A percentile compares a stretch with the other conserved stretches of the same genome.
phyloP scores from a whole-genome alignment of 2,888 invertebrate genomes.

The Conchocele bisecta region DNA sequence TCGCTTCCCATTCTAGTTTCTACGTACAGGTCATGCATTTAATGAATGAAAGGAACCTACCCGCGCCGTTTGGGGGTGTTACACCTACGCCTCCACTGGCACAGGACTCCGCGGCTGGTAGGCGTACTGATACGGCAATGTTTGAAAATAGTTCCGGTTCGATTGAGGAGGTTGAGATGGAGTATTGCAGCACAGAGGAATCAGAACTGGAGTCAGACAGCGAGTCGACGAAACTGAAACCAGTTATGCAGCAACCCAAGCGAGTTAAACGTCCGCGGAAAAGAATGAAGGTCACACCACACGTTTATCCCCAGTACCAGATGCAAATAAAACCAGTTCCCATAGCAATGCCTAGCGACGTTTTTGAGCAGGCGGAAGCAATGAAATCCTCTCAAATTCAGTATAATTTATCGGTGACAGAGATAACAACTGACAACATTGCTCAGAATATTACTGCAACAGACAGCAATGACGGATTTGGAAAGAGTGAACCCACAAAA shows the following conservation, averaged over 20 bases:
- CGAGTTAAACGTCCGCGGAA: no score
- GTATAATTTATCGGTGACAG: conserved; percentile 37
- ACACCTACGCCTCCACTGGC: conserved; percentile 76
- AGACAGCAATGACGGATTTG: conserved; percentile 72
- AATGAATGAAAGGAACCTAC: conserved; percentile 97
- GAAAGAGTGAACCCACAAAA: conserved; percentile 73
- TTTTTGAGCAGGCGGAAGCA: conserved; percentile 80
- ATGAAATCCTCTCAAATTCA: conserved; percentile 46
- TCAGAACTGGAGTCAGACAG: no score
- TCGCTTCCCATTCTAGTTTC: conserved; percentile 90
- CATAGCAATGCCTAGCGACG: conserved; percentile 68
- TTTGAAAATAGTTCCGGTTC: conserved; percentile 31
- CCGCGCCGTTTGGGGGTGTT: conserved; percentile 89
- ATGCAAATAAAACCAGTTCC: conserved; percentile 27
- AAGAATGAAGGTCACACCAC: no score
- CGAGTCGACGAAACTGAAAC: no score
- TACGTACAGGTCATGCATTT: conserved; percentile 92
- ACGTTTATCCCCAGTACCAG: no score
- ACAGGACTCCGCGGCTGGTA: not conserved
- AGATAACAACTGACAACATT: no score
- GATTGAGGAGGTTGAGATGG: conserved; percentile 66
- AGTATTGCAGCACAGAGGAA: conserved; percentile 83
- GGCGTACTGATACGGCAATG: conserved; percentile 15
- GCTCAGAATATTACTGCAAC: not conserved
- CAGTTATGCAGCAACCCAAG: no score